phyloP scores from a whole-genome alignment of 2,888 invertebrate genomes.

The Sicus ferrugineus region DNA sequence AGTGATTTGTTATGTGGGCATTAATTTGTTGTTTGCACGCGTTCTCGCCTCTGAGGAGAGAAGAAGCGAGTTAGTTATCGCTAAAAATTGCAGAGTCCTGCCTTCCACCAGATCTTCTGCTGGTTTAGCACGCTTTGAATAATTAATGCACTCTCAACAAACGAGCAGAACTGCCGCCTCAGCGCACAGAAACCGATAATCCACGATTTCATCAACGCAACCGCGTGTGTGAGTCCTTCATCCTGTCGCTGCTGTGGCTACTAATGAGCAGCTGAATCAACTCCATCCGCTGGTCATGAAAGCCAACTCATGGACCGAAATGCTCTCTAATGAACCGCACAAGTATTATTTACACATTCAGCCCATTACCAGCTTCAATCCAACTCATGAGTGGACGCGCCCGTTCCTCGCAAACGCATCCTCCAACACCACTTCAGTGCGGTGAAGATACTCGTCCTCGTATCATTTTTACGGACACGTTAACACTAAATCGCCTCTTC shows the following conservation, averaged over 20 bases:
- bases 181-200: slow-evolving; percentile 1
- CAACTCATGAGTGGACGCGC: too few species aligned
- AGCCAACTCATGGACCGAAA: slow-evolving; percentile 14
- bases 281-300: not conserved
- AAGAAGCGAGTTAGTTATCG: slow-evolving; percentile 12
- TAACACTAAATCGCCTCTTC: slow-evolving; percentile 28
- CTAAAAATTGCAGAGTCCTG: not conserved
- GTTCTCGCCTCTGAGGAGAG: not conserved
- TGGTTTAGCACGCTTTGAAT: slow-evolving; percentile 4
- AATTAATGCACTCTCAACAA: too few species aligned
- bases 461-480: slow-evolving; percentile 8
- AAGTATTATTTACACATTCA: too few species aligned
- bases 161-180: too few species aligned
- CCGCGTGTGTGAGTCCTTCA: not conserved
- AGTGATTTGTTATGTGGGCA: slow-evolving; percentile 2
- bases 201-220: not conserved
- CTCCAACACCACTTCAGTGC: too few species aligned
- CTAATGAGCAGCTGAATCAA: slow-evolving; percentile 22
- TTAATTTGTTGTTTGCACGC: slow-evolving; percentile 32
- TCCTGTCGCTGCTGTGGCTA: not conserved
- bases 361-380: too few species aligned
- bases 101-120: not conserved
- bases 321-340: not conserved
- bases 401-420: too few species aligned
- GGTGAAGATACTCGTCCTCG: not conserved